These are phyloP conservation scores for Trichomycterus rosablanca DNA, from an alignment of 2,113 vertebrate species.

Conservation along the genomic window DNA sequence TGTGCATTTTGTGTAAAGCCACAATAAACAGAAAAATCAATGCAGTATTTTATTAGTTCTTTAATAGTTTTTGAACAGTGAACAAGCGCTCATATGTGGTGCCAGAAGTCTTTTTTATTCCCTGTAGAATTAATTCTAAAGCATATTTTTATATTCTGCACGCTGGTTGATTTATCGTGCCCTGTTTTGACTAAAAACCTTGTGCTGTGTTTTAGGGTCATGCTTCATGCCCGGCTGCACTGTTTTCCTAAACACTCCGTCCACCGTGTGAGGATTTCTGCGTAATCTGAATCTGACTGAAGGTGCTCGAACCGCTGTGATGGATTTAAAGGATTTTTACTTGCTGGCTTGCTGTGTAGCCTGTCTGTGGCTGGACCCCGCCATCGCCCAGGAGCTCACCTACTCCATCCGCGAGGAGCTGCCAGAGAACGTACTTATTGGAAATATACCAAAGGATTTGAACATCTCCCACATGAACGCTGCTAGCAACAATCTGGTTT, in stretches of 20 bases:
- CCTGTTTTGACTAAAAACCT: too few relatives aligned
- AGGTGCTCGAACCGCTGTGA: slow-evolving; percentile 82
- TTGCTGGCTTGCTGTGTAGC: slow-evolving; percentile 89
- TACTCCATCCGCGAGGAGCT: slow-evolving; percentile 97
- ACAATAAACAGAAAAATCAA: too few relatives aligned
- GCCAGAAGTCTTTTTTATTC: too few relatives aligned
- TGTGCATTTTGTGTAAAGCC: too few relatives aligned
- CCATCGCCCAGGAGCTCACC: slow-evolving; percentile 96
- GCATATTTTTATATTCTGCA: too few relatives aligned
- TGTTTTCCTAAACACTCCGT: slow-evolving; percentile 76
- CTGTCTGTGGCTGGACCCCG: slow-evolving; percentile 93
- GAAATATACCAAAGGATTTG: slow-evolving; percentile 99
- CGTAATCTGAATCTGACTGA: slow-evolving; percentile 61
- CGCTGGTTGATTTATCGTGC: too few relatives aligned
- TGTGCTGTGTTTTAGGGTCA: slow-evolving; percentile 78
- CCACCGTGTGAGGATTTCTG: slow-evolving; percentile 71
- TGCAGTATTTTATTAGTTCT: too few relatives aligned
- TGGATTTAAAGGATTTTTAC: slow-evolving; percentile 99
- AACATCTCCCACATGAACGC: slow-evolving; percentile 94
- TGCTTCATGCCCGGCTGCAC: slow-evolving; percentile 80
- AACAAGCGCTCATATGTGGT: too few relatives aligned
- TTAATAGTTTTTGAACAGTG: too few relatives aligned
- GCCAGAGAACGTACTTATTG: slow-evolving; percentile 97
- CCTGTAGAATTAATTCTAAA: too few relatives aligned
- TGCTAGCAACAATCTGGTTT: slow-evolving; percentile 92